Evolutionary conservation across 2,113 vertebrate genomes (phyloP).

Genomic region (Stigmatopora nigra): DNA sequence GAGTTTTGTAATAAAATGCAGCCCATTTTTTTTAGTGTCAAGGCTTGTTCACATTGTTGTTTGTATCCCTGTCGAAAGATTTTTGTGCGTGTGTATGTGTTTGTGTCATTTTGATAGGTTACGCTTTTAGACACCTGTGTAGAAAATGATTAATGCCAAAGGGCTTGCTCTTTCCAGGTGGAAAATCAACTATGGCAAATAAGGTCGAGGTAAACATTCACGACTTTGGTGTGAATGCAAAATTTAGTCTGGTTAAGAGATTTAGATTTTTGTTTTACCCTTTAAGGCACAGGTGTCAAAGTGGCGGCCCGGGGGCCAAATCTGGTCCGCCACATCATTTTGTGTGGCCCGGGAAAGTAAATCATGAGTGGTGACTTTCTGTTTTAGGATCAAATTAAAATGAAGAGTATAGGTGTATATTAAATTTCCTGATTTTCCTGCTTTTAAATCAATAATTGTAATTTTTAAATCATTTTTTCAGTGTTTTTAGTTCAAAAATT

Average conservation of each 20-base stretch:
- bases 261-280: background rate
- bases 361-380: no score
- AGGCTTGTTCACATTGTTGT: conserved; percentile 25
- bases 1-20: conserved; percentile 16
- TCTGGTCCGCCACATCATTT: no score
- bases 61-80: conserved; percentile 19
- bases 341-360: no score
- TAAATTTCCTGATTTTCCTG: no score
- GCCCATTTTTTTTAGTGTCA: conserved; percentile 12
- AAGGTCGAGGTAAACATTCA: background rate
- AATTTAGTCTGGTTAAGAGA: background rate
- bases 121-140: conserved; percentile 10
- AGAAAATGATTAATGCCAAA: conserved; percentile 7
- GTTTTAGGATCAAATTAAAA: no score
- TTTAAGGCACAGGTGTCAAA: no score
- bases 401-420: no score
- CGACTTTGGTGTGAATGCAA: background rate
- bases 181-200: conserved; percentile 10
- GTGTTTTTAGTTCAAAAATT: no score
- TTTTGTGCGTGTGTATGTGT: background rate
- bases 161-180: conserved; percentile 25
- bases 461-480: no score
- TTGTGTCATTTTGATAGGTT: background rate
- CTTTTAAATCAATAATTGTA: no score
- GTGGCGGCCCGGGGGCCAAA: no score